Conservation (phyloP, 1,140 invertebrate species). For the Drosophila tsacasi region DNA sequence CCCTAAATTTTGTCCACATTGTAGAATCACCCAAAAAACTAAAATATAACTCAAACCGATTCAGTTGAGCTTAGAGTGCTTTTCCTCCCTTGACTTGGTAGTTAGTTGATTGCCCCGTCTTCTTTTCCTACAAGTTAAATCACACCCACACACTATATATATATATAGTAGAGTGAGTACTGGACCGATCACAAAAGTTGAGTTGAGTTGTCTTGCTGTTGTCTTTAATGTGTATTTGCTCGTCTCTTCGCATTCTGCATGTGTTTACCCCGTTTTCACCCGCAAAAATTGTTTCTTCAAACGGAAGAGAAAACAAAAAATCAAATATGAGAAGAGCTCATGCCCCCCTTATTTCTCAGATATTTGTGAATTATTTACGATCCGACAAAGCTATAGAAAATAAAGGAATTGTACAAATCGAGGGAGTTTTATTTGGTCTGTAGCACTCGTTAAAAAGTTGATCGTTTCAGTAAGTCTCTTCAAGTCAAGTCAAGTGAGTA, state of each 20-base stretch:
- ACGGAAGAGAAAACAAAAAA: not conserved
- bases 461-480: constrained; percentile 24
- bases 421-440: constrained; percentile 47
- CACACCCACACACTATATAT: constrained; percentile 15
- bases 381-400: constrained; percentile 23
- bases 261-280: constrained; percentile 8
- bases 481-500: constrained; percentile 40
- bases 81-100: constrained; percentile 18
- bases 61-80: constrained; percentile 21
- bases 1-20: constrained; percentile 8
- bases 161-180: constrained; percentile 21
- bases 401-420: constrained; percentile 47
- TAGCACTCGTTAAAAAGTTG: constrained; percentile 7
- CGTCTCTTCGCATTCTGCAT: constrained; percentile 26
- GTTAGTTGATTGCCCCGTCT: constrained; percentile 33
- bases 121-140: not conserved
- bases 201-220: constrained; percentile 43
- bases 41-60: not conserved
- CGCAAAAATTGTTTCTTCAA: constrained; percentile 41
- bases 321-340: constrained; percentile 1
- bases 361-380: constrained; percentile 23
- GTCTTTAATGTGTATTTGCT: constrained; percentile 39
- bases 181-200: constrained; percentile 19
- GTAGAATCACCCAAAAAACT: constrained; percentile 22
- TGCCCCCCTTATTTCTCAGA: not conserved